phyloP scores from a whole-genome alignment of 2,888 invertebrate genomes.

The Pseudanteris insignis region DNA sequence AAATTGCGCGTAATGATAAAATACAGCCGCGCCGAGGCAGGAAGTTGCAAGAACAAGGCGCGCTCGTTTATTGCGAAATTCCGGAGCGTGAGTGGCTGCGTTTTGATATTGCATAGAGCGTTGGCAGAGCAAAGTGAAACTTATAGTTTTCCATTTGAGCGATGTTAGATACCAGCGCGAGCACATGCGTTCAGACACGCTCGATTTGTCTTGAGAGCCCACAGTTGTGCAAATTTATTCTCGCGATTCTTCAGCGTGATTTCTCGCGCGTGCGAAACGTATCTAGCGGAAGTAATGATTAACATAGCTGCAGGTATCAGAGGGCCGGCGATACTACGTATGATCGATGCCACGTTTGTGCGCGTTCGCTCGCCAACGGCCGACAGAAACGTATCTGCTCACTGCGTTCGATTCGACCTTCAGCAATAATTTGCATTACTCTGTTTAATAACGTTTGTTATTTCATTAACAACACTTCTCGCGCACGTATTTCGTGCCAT shows the following conservation, averaged over 20 bases:
- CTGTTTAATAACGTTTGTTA: too few species aligned
- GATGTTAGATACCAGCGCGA: constrained; percentile 29
- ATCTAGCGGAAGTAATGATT: constrained; percentile 34
- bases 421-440: too few species aligned
- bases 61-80: constrained; percentile 45
- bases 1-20: constrained; percentile 48
- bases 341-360: constrained; percentile 10
- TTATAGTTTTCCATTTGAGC: constrained; percentile 34
- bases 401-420: too few species aligned
- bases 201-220: constrained; percentile 23
- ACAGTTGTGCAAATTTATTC: constrained; percentile 21
- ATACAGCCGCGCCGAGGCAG: constrained; percentile 24
- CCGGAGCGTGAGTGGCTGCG: constrained; percentile 23
- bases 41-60: constrained; percentile 42
- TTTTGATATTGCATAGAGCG: constrained; percentile 39
- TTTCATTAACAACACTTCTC: too few species aligned
- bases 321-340: constrained; percentile 5
- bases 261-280: constrained; percentile 7
- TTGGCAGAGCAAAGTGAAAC: constrained; percentile 32
- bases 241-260: constrained; percentile 15
- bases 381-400: too few species aligned
- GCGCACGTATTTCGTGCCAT: too few species aligned
- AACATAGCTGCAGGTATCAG: constrained; percentile 17
- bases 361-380: background rate
- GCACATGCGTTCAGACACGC: constrained; percentile 27